phyloP scores from a whole-genome alignment of 2,888 invertebrate species.

The Plusia festucae region DNA sequence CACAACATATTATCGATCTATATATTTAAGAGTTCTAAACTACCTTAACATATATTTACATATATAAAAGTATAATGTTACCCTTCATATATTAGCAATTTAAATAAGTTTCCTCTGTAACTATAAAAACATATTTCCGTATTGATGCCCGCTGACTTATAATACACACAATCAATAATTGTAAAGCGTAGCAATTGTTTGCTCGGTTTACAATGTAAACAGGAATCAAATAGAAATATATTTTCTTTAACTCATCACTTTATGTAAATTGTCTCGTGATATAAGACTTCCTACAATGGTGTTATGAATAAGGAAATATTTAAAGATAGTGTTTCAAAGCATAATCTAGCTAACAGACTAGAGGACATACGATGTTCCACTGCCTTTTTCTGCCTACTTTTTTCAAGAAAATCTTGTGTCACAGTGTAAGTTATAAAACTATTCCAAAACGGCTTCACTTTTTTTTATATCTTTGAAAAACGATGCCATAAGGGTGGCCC shows the following conservation, averaged over 20 bases:
- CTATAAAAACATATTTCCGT: slow-evolving; percentile 51
- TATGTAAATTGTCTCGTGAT: slow-evolving; percentile 49
- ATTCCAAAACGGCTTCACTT: too few relatives aligned
- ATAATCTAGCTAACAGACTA: too few relatives aligned
- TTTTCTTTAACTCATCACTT: slow-evolving; percentile 58
- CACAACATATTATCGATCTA: background rate
- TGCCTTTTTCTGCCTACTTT: background rate
- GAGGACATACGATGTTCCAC: too few relatives aligned
- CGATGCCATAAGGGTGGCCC: too few relatives aligned
- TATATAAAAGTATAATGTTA: slow-evolving; percentile 19
- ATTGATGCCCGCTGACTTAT: slow-evolving; percentile 41
- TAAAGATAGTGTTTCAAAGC: slow-evolving; percentile 16
- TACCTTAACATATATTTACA: slow-evolving; percentile 37
- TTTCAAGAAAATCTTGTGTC: too few relatives aligned
- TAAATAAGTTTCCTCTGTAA: slow-evolving; percentile 51
- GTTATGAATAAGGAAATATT: slow-evolving; percentile 47
- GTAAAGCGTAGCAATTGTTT: slow-evolving; percentile 32
- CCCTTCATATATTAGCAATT: slow-evolving; percentile 46
- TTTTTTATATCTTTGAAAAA: too few relatives aligned
- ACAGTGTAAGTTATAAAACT: too few relatives aligned
- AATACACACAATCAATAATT: slow-evolving; percentile 47
- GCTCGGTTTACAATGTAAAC: slow-evolving; percentile 48
- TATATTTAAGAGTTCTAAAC: slow-evolving; percentile 3
- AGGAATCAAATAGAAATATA: slow-evolving; percentile 51
- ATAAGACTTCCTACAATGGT: slow-evolving; percentile 48